Base-by-base conservation (phyloP, 2,797 vertebrate species). In the Sparidentex hasta region DNA sequence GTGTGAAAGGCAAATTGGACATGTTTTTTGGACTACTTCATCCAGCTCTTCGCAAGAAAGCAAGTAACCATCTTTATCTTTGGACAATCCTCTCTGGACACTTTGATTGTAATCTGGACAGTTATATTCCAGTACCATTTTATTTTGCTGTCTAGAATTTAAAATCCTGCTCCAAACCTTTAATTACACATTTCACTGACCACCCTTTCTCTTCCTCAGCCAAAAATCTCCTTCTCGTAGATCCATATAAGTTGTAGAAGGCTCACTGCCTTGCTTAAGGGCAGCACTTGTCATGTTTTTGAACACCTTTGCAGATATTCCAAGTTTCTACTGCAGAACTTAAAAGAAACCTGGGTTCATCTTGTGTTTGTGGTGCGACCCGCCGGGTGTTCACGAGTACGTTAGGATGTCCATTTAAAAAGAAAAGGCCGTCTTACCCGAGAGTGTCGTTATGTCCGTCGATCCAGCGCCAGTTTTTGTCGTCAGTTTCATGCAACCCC, bases 381-480 rank as follows among this genome's bases (percentile, higher is more conserved):
- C 38, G 14, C 3, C 20, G 23, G 17, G 55, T 5, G 17, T 5
- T 20, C 51, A 21, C 4, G 2, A 64, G 44, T 9, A 18, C 21
- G 33, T 56, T 46, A 2, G 55, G 27, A 47, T 27, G 29, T 38
- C 33, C 7, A 9, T 1, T n/a, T 1, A 23, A 44, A 20, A 9
- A n/a, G 29, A 52, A 50, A 3, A 43, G 8, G 2, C 4, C 65
- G 23, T 58, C 75, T 86, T 25, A 92, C 91, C 23, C 0, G 0
- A 83, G 14, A 46, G 80, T 86, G 50, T 76, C 80, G 0, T 4
- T 25, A 8, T 0, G 65, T 70, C 82, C 88, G 25, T 88, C 70
- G 21, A 86, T 1, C 91, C 91, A 91, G 18, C 48, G 0, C 88
- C 88, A 92, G 0, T 9, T 7, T 1, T 12, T 1, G 4, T 2